Base-by-base conservation (phyloP, 2,113 vertebrate genomes). In the Rhabdornis inornatus region DNA sequence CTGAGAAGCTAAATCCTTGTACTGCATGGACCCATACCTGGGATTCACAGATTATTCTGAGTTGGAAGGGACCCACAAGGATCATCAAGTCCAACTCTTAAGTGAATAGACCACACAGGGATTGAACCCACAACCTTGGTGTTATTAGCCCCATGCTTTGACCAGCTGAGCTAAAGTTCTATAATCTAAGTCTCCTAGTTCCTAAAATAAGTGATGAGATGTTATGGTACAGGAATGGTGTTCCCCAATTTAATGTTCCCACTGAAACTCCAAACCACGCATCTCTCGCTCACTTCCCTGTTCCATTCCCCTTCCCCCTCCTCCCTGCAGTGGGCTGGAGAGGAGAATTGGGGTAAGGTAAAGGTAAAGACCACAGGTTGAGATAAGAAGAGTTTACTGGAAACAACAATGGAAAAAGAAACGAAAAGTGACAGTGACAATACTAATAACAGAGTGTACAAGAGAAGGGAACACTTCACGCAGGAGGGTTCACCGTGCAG, bases 201-300 rank as follows among this genome's bases (percentile, higher is more conserved):
- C 7, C 59, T 42, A 30, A 69, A 80, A 15, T 25, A 14, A 74
- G 8, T 9, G 9, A 45, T 22, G 13, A 83, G 40, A 83, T 53
- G 2, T 39, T 28, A 5, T 61, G 17, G n/a, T 69, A 13, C 11
- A 61, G n/a, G 31, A 69, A 55, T 35, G 14, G 21, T 13, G 6
- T 31, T 69, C 13, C 16, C 13, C 16, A 35, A 4, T 23, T 47
- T 27, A 55, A 25, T 31, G 8, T 23, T 69, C 47, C 25, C 14
- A 40, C 21, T 31, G 70, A 47, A 68, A 45, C n/a, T 35, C 45
- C 17, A 61, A 47, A 40, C 6, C 24, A 13, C 3, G n/a, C 31
- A 30, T 30, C 33, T 17, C n/a, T 21, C 0, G 0, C 16, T 60
- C 40, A 40, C 13, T 66, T 23, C 9, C 28, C 16, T 23, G 10